A percentile compares a stretch with the other conserved stretches of the same genome.
phyloP scores from a whole-genome alignment of 2,888 invertebrate species.

The Girardia tigrina region DNA sequence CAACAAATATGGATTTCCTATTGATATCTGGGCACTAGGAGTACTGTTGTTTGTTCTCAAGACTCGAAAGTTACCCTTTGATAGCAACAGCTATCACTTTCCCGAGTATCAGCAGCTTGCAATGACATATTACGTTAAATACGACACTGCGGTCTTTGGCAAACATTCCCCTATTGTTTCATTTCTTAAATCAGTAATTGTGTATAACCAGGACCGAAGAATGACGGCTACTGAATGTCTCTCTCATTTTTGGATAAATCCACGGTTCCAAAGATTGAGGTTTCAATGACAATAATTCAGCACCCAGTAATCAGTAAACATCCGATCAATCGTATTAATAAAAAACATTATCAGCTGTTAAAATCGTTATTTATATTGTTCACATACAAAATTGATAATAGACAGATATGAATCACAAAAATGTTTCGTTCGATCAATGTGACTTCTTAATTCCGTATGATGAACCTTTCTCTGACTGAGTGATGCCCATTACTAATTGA shows the following conservation, averaged over 20 bases:
- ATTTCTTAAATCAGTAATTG: neutral
- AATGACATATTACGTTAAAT: neutral
- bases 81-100: neutral
- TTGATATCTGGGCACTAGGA: neutral
- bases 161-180: neutral
- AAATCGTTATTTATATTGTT: too few relatives aligned
- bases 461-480: neutral
- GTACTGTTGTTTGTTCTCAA: neutral
- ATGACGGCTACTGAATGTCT: neutral
- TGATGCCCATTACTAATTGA: neutral
- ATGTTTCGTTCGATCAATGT: too few relatives aligned
- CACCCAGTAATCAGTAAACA: too few relatives aligned
- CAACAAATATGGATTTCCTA: neutral
- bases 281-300: too few relatives aligned
- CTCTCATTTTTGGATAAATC: neutral
- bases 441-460: conserved; percentile 4
- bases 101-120: neutral
- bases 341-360: too few relatives aligned
- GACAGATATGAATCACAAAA: too few relatives aligned
- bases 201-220: neutral
- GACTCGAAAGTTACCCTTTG: neutral
- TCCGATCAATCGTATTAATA: too few relatives aligned
- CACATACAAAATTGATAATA: too few relatives aligned
- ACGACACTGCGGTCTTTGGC: neutral
- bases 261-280: neutral